phyloP scores from a whole-genome alignment of 1,140 invertebrate species.

The Habropoda laboriosa region DNA sequence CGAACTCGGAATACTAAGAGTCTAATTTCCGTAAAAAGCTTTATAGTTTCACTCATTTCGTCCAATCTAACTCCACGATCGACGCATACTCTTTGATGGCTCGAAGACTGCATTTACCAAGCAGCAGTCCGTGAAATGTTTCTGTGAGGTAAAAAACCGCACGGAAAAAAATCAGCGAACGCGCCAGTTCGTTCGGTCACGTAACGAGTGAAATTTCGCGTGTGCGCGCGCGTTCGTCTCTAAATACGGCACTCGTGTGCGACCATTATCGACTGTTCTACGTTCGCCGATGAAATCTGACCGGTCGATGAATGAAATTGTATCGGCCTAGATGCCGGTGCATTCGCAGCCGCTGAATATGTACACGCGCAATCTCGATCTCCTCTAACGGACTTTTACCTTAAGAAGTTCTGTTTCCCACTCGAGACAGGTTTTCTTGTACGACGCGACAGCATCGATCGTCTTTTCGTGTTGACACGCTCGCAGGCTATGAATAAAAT shows the following conservation, averaged over 20 bases:
- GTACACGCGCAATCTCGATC: neutral
- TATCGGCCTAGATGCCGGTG: neutral
- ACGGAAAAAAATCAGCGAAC: neutral
- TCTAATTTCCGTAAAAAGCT: slow-evolving; percentile 7
- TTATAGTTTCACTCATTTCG: slow-evolving; percentile 12
- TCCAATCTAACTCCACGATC: slow-evolving; percentile 2
- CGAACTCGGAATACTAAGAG: neutral
- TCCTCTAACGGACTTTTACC: neutral
- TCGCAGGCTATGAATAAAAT: neutral
- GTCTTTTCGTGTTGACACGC: neutral
- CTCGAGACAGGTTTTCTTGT: neutral
- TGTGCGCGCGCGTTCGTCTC: neutral
- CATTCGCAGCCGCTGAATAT: neutral
- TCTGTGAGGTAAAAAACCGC: neutral
- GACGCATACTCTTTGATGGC: neutral
- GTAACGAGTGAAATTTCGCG: slow-evolving; percentile 18
- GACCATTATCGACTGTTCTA: neutral
- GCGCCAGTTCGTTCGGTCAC: neutral
- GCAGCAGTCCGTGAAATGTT: slow-evolving; percentile 16
- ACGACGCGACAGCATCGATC: neutral
- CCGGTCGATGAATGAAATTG: slow-evolving; percentile 32
- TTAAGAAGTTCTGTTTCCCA: neutral
- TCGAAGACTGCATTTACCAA: neutral
- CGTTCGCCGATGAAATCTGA: neutral
- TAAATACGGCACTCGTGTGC: neutral